Percentiles rank a stretch among this genome's conserved stretches.
Conservation (phyloP, 2,113 vertebrate species). For the Dromiciops gliroides region DNA sequence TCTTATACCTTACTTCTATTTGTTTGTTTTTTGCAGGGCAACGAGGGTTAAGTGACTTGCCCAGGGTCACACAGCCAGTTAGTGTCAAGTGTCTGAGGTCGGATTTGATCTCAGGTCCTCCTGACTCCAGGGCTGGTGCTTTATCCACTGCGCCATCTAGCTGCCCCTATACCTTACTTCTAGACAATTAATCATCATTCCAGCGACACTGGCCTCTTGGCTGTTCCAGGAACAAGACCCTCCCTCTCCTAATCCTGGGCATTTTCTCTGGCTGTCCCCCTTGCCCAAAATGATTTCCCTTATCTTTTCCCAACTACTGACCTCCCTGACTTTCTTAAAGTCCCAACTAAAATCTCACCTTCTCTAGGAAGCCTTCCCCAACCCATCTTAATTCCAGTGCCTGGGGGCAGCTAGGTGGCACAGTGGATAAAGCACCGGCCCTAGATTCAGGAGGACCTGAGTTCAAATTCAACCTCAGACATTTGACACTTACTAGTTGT, state of each 20-base stretch:
- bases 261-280: not conserved
- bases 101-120: too few relatives aligned
- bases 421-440: too few relatives aligned
- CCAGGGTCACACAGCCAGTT: too few relatives aligned
- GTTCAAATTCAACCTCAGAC: too few relatives aligned
- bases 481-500: too few relatives aligned
- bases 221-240: not conserved
- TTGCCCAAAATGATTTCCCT: not conserved
- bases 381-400: not conserved
- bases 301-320: not conserved
- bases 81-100: too few relatives aligned
- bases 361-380: not conserved
- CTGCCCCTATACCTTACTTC: constrained; percentile 63
- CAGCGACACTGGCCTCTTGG: not conserved
- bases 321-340: not conserved
- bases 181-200: not conserved
- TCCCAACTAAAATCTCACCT: not conserved
- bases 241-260: not conserved
- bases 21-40: too few relatives aligned
- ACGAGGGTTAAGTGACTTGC: too few relatives aligned
- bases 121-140: too few relatives aligned
- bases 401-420: too few relatives aligned
- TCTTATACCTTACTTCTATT: constrained; percentile 66
- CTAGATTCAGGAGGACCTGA: too few relatives aligned
- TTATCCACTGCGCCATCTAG: too few relatives aligned